Base-by-base conservation (phyloP, 1,140 invertebrate genomes). In the Lordiphosa clarofinis region DNA sequence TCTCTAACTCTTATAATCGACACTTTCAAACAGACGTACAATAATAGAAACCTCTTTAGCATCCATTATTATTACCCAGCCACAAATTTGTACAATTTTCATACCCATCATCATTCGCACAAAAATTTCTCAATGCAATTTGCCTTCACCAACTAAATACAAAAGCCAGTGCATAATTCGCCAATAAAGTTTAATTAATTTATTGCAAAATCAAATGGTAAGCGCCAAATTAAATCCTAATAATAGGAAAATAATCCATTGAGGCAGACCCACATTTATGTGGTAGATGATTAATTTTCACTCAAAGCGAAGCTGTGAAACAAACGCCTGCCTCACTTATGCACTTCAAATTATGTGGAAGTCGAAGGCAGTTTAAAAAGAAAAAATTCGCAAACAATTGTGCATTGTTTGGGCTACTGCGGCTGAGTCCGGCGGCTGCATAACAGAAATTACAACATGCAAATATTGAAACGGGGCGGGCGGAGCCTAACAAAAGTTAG, bases 331-430 rank as follows among this genome's bases (percentile, higher is more conserved):
- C 31, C 53, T 28, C 19, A 15, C 39, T 55, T 9, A 21, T 55
- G n/a, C 35, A 13, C 12, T 40, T 8, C 5, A 15, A 15, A 12
- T 40, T 7, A 7, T 38, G 48, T 64, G 49, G 48, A 46, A 64
- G 61, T 64, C 60, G 61, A 55, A 47, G 13, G 28, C 42, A 52
- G 56, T 58, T 53, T n/a, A n/a, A n/a, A n/a, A n/a, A n/a, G n/a
- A n/a, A n/a, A 64, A 35, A 55, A 64, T 64, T 64, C 61, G 60
- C 61, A 64, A 64, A 64, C 61, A 64, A 64, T 64, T 64, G 61
- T 55, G 61, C 61, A 64, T 64, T 64, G 61, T 64, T 60, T 64
- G 55, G 28, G 47, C 31, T 35, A 39, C 58, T 31, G 59, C 56
- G 15, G 60, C 61, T 54, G 61, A 15, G 15, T 15, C 15, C 15